A percentile compares a stretch with the other conserved stretches of the same genome.
Evolutionary conservation across 2,888 invertebrate species (phyloP).

Genomic region (Caenorhabditis panamensis): DNA sequence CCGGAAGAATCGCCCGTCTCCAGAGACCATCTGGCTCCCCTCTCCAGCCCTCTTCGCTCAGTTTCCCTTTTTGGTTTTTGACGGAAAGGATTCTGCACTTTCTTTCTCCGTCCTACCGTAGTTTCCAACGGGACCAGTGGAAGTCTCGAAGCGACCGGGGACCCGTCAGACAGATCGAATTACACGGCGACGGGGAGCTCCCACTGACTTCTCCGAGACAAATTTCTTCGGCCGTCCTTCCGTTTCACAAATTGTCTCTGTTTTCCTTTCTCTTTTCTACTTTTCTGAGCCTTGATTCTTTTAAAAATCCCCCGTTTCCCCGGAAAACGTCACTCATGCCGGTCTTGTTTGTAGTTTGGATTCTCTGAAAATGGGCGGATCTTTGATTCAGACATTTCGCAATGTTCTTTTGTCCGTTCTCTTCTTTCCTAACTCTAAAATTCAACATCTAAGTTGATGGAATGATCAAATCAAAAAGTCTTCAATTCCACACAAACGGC

Average conservation of each 20-base stretch:
- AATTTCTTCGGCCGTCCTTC: background rate
- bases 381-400: no score
- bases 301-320: background rate
- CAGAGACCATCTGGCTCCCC: background rate
- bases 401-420: background rate
- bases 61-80: slow-evolving; percentile 7
- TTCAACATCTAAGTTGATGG: background rate
- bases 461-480: slow-evolving; percentile 68
- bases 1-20: no score
- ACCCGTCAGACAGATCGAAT: background rate
- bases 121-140: background rate
- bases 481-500: slow-evolving; percentile 55
- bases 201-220: background rate
- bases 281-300: background rate
- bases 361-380: no score
- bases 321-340: background rate
- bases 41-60: background rate
- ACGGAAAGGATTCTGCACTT: background rate
- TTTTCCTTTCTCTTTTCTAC: background rate
- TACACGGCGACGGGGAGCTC: background rate
- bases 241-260: background rate
- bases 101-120: background rate
- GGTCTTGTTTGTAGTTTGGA: no score
- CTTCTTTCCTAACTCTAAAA: background rate
- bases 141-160: background rate